Evolutionary conservation across 2,797 vertebrate species (phyloP).

Genomic region (Thaleichthys pacificus): DNA sequence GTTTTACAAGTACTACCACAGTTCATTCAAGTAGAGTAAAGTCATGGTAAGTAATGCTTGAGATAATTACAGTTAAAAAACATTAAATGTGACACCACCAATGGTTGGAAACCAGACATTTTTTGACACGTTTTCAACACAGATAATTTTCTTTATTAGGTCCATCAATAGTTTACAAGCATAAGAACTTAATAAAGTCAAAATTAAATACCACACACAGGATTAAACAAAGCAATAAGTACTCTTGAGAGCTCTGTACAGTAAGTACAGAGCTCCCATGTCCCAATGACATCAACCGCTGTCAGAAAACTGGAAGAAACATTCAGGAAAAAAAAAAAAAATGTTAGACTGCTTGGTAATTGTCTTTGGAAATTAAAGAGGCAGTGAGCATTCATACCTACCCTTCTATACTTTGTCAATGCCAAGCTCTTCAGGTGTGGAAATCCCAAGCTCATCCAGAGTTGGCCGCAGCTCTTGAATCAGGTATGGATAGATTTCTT

Average conservation of each 20-base stretch:
- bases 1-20: too few relatives aligned
- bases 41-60: too few relatives aligned
- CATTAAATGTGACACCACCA: not conserved
- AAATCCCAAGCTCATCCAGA: conserved; percentile 88
- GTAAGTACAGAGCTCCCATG: conserved; percentile 59
- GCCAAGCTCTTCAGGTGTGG: conserved; percentile 93
- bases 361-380: not conserved
- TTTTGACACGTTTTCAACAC: conserved; percentile 51
- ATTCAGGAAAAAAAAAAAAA: conserved; percentile 6
- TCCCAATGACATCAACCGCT: conserved; percentile 38
- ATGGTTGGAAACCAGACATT: conserved; percentile 33
- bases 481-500: conserved; percentile 94
- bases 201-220: conserved; percentile 75
- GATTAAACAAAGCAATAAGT: conserved; percentile 63
- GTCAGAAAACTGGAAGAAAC: conserved; percentile 47
- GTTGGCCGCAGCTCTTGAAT: conserved; percentile 92
- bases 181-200: conserved; percentile 77
- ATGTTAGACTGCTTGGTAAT: conserved; percentile 10
- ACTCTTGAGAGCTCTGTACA: too few relatives aligned
- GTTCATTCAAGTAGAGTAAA: too few relatives aligned
- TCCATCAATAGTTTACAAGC: conserved; percentile 78
- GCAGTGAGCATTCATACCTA: conserved; percentile 30
- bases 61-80: too few relatives aligned
- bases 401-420: conserved; percentile 86
- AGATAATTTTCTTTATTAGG: conserved; percentile 72